Percentiles rank a stretch among this genome's conserved stretches.
Evolutionary conservation across 2,113 vertebrate genomes (phyloP).

Genomic region (Tricholaema leucomelas): DNA sequence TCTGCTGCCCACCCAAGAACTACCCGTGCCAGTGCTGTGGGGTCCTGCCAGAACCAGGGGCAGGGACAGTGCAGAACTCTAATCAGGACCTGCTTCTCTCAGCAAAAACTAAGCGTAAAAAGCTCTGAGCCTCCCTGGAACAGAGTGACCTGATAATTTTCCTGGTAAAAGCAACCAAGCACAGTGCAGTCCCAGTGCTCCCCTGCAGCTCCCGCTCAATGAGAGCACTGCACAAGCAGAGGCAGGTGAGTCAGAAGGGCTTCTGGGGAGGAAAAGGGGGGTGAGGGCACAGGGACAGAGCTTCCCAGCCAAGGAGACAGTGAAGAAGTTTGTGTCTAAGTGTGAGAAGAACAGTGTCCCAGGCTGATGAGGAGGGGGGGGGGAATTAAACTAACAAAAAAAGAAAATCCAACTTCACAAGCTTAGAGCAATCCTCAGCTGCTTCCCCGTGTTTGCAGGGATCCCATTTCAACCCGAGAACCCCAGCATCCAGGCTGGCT

Average conservation of each 20-base stretch:
- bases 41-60: not conserved
- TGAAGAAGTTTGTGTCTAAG: not conserved
- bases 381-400: accelerated
- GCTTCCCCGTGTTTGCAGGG: not conserved
- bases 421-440: accelerated
- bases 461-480: not conserved
- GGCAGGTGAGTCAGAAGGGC: not conserved
- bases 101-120: not conserved
- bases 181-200: accelerated
- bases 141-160: not conserved
- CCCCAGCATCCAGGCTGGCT: not conserved
- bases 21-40: accelerated
- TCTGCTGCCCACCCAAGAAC: accelerated
- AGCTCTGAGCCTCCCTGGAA: not conserved
- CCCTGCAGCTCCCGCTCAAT: not conserved
- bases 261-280: not conserved
- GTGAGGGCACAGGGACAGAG: not conserved
- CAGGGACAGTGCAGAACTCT: not conserved
- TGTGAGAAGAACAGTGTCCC: not conserved
- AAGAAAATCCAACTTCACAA: not conserved
- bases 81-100: not conserved
- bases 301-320: accelerated
- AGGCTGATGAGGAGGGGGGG: not conserved
- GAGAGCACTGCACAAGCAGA: not conserved
- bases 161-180: not conserved